These are phyloP conservation scores for Rotaria sp. DNA, from an alignment of 2,888 invertebrate species.

Conservation along the genomic window DNA sequence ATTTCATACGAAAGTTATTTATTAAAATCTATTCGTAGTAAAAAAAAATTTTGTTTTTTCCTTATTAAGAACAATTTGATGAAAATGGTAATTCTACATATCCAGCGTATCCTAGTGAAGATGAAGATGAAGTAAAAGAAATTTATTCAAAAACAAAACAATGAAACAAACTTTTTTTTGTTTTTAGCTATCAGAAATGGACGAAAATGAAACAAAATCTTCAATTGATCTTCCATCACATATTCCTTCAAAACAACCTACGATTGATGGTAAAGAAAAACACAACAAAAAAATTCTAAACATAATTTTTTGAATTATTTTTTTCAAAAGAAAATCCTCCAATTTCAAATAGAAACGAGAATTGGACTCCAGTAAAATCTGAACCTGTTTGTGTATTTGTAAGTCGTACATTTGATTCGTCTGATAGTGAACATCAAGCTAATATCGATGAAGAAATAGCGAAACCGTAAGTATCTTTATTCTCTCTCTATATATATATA, in stretches of 20 bases:
- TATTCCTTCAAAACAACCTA: background rate
- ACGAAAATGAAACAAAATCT: background rate
- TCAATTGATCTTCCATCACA: background rate
- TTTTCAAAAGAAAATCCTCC: background rate
- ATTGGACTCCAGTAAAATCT: background rate
- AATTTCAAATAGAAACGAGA: background rate
- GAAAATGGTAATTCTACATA: background rate
- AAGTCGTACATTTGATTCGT: background rate
- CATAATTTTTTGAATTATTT: background rate
- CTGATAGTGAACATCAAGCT: background rate
- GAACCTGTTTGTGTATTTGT: constrained; percentile 25
- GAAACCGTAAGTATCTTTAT: background rate
- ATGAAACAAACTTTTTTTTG: background rate
- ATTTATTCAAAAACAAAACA: background rate
- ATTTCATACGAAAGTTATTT: background rate
- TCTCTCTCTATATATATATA: too few species aligned
- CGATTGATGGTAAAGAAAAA: background rate
- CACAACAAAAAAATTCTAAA: too few species aligned
- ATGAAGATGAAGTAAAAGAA: background rate
- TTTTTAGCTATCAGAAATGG: background rate
- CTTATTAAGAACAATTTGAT: background rate
- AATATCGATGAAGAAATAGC: background rate
- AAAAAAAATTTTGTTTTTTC: background rate
- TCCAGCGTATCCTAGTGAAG: background rate
- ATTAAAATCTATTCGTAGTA: background rate